A percentile compares a stretch with the other conserved stretches of the same genome.
phyloP scores from a whole-genome alignment of 2,888 invertebrate genomes.

The Phlogophora meticulosa region DNA sequence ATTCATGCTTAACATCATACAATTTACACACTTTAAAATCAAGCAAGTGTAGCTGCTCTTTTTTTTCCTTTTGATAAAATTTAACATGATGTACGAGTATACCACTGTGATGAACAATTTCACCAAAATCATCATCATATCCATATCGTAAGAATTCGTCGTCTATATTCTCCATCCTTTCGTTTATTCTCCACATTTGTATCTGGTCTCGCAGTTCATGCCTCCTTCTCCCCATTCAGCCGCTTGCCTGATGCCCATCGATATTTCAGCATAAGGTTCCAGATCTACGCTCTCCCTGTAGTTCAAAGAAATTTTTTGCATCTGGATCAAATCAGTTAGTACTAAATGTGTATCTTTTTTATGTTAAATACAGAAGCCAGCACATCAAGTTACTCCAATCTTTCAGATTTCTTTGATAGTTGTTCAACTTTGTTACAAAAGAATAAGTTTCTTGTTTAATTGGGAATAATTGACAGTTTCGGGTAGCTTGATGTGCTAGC shows the following conservation, averaged over 20 bases:
- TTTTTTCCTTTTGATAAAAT: background rate
- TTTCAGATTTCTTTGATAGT: too few species aligned
- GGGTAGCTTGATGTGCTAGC: too few species aligned
- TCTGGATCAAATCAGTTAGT: conserved; percentile 3
- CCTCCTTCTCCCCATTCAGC: conserved; percentile 92
- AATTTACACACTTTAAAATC: background rate
- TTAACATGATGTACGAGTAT: background rate
- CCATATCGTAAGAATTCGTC: background rate
- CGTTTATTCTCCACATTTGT: conserved; percentile 84
- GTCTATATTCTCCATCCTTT: background rate
- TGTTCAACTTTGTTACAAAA: too few species aligned
- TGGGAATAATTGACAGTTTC: too few species aligned
- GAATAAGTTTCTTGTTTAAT: too few species aligned
- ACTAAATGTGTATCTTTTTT: background rate
- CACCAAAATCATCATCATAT: background rate
- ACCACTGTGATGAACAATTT: background rate
- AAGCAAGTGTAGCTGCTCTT: background rate
- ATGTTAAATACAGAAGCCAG: too few species aligned
- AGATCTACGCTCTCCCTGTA: conserved; percentile 86
- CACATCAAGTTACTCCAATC: too few species aligned
- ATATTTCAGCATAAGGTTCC: conserved; percentile 92
- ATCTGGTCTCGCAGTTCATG: conserved; percentile 90
- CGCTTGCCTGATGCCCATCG: conserved; percentile 92
- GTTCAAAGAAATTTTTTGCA: background rate
- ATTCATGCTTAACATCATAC: background rate